Base-by-base conservation (phyloP, 2,888 invertebrate species). In the Drosophila austrosaltans region DNA sequence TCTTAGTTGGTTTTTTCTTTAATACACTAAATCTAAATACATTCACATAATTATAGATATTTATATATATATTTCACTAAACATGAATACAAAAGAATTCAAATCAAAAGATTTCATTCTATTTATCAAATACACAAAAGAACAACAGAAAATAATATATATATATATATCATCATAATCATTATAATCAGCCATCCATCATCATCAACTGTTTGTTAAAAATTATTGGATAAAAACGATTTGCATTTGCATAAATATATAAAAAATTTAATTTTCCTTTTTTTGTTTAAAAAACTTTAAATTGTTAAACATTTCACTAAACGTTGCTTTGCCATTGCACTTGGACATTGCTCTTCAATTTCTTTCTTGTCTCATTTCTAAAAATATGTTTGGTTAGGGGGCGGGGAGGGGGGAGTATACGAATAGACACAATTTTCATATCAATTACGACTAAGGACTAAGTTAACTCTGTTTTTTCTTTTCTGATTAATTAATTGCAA, bases 301-400 rank as follows among this genome's bases (percentile, higher is more conserved):
- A 63, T 30, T 54, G 20, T 57, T 42, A 42, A 60, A 61, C 28
- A 36, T 61, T 48, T 61, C 48, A 61, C 61, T 48, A 42, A 60
- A 60, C 59, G 20, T 48, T 48, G 48, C 48, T 67, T 69, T 56
- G 61, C 67, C 81, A 78, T 77, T 79, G 75, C 76, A 67, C 69
- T 77, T 71, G 48, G 48, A 48, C 48, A 48, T 48, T 48, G 48
- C 48, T 48, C 48, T 25, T 48, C 4, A 59, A 73, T 59, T 48
- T 4, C 48, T 48, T 28, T 66, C 39, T 73, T 73, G 59, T 71
- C 48, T 25, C 48, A 48, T 25, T 48, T 48, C 48, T 48, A 25
- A 66, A 54, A 66, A 68, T 63, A 54, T 48, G 25, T 48, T 25
- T 25, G 8, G 10, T 36, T 1, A 8, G 36, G 36, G 1, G 3